Base-by-base conservation (phyloP, 2,888 invertebrate species). In the Dendrolimus pini region DNA sequence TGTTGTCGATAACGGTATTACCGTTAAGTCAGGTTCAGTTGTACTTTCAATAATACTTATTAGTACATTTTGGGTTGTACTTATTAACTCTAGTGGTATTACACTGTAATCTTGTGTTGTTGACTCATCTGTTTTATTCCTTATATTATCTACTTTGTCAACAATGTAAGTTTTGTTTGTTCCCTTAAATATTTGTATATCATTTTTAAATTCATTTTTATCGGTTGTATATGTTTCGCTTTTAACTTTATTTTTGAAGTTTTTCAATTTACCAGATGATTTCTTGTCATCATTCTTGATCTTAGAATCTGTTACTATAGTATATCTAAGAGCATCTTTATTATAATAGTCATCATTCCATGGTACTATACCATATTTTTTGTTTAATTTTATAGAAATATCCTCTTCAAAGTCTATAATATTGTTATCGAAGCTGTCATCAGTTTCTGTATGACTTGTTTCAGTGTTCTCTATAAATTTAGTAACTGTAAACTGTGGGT, bases 331-430 rank as follows among this genome's bases (percentile, higher is more conserved):
- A 41, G 81, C 72, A 61, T 88, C 80, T 70, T 82, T 87, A 57
- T 82, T 77, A 41, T 78, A 80, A 54, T 68, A 65, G 55, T 82
- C 75, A 54, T 72, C 75, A 52, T 77, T 68, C 85, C 85, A 85
- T 0, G 84, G 80, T 1, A 75, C 64, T 41, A 66, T 69, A 47
- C 77, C 83, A 68, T 84, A 82, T 55, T 84, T 83, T 53, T 82
- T 83, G 55, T 83, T 78, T 54, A 82, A 83, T 63, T 84, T 88
- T 1, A 83, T 66, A 1, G 82, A 74, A 59, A 80, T 85, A 59
- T 85, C 83, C 62, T 86, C 85, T 53, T 89, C 89, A 12, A 89
- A 88, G 59, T 90, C 89, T 59, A 89, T 83, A 42, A 90, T 84
- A 56, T 83, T 87, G 54, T 86, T 88, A 54, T 89, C 85, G 30